These are phyloP conservation scores for Calephelis virginiensis DNA, from an alignment of 1,140 invertebrate species.

Conservation along the genomic window DNA sequence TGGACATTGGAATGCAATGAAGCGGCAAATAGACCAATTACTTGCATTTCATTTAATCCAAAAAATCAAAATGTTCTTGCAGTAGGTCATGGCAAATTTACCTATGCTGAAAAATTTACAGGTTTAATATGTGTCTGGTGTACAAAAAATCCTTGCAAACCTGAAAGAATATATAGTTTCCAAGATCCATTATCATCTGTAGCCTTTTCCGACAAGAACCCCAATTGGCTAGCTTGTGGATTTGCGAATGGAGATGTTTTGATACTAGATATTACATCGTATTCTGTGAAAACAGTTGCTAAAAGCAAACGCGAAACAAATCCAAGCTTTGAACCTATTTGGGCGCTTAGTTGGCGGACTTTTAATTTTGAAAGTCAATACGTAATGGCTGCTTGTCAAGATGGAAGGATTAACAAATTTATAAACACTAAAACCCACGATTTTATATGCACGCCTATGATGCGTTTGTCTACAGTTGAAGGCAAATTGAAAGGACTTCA, in stretches of 20 bases:
- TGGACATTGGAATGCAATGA: constrained; percentile 81
- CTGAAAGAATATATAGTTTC: constrained; percentile 86
- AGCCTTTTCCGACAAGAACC: constrained; percentile 83
- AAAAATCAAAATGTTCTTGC: constrained; percentile 83
- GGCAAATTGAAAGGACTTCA: constrained; percentile 81
- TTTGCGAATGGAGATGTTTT: constrained; percentile 88
- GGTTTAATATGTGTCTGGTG: constrained; percentile 90
- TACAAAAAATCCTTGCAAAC: constrained; percentile 91
- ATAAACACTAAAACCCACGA: constrained; percentile 75
- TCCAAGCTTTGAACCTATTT: constrained; percentile 83
- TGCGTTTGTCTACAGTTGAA: constrained; percentile 81
- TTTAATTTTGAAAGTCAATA: constrained; percentile 70
- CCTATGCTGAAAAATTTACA: constrained; percentile 68
- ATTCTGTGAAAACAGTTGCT: constrained; percentile 75
- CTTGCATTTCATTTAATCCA: constrained; percentile 82
- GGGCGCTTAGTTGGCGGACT: constrained; percentile 80
- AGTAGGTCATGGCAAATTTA: constrained; percentile 84
- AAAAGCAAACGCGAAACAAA: constrained; percentile 77
- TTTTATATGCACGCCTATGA: constrained; percentile 79
- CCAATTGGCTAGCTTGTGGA: constrained; percentile 88
- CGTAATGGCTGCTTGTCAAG: constrained; percentile 78
- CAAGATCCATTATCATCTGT: constrained; percentile 85
- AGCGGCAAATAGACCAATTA: constrained; percentile 75
- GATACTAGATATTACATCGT: constrained; percentile 84
- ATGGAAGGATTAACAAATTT: constrained; percentile 80